Evolutionary conservation across 2,888 invertebrate genomes (phyloP).

Genomic region (Tribolium freemani): DNA sequence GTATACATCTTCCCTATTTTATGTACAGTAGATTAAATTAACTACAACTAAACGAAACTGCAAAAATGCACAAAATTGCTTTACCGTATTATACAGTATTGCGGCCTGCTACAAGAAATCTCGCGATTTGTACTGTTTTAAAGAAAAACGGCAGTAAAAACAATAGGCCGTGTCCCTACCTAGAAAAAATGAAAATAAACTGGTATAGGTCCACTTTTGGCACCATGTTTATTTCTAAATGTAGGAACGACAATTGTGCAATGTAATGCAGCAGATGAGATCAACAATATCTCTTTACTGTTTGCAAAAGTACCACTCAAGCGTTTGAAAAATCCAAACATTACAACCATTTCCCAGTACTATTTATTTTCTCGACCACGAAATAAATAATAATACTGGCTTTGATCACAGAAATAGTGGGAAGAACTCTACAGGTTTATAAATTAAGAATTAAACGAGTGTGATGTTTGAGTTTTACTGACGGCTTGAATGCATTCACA

Average conservation of each 20-base stretch:
- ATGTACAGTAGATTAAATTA: constrained; percentile 25
- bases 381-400: constrained; percentile 38
- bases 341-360: constrained; percentile 24
- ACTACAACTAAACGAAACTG: constrained; percentile 43
- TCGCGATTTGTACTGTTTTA: constrained; percentile 51
- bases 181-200: constrained; percentile 15
- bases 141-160: constrained; percentile 47
- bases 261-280: constrained; percentile 61
- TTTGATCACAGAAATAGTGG: constrained; percentile 40
- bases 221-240: constrained; percentile 48
- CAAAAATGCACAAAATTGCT: constrained; percentile 45
- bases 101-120: background rate
- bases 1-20: constrained; percentile 33
- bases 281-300: constrained; percentile 53
- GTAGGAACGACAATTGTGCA: constrained; percentile 59
- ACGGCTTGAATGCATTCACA: constrained; percentile 25
- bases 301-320: constrained; percentile 36
- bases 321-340: constrained; percentile 34
- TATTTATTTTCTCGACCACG: constrained; percentile 24
- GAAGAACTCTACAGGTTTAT: constrained; percentile 31
- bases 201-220: constrained; percentile 49
- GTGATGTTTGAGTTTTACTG: constrained; percentile 35
- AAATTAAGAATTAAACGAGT: constrained; percentile 23
- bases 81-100: constrained; percentile 20
- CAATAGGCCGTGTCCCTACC: constrained; percentile 39